Evolutionary conservation across 2,888 invertebrate species (phyloP).

Genomic region (Melipona beecheii): DNA sequence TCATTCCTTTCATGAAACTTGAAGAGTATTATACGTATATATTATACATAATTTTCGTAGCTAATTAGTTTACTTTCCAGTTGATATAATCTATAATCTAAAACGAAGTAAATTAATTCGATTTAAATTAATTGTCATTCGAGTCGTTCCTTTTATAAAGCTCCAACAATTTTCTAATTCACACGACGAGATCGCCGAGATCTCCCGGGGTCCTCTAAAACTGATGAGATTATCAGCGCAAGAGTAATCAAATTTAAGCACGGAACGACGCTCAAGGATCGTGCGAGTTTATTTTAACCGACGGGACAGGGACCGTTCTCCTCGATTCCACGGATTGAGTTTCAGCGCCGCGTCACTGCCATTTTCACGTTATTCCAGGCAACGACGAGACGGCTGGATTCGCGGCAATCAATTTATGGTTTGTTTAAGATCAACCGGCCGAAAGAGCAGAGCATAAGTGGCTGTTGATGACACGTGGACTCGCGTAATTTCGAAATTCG

Average conservation of each 20-base stretch:
- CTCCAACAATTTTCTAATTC: too few species aligned
- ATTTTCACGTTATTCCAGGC: neutral
- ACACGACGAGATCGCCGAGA: neutral
- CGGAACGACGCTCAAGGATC: neutral
- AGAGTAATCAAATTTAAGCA: neutral
- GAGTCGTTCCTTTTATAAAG: too few species aligned
- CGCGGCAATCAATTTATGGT: constrained; percentile 26
- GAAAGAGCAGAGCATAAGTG: constrained; percentile 25
- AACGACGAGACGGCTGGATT: too few species aligned
- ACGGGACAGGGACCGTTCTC: too few species aligned
- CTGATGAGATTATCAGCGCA: neutral
- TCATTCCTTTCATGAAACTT: too few species aligned
- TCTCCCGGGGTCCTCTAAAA: neutral
- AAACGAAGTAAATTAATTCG: too few species aligned
- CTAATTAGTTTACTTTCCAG: neutral
- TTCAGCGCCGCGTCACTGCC: constrained; percentile 4
- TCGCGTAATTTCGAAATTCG: neutral
- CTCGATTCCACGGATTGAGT: neutral
- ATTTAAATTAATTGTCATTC: too few species aligned
- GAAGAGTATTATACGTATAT: neutral
- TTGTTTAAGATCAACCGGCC: constrained; percentile 17
- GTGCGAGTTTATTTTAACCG: neutral
- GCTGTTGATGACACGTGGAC: constrained; percentile 11
- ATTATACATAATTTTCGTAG: neutral
- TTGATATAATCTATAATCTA: too few species aligned